A percentile compares a stretch with the other conserved stretches of the same genome.
phyloP scores from a whole-genome alignment of 1,140 invertebrate species.

The Bombyx mori region DNA sequence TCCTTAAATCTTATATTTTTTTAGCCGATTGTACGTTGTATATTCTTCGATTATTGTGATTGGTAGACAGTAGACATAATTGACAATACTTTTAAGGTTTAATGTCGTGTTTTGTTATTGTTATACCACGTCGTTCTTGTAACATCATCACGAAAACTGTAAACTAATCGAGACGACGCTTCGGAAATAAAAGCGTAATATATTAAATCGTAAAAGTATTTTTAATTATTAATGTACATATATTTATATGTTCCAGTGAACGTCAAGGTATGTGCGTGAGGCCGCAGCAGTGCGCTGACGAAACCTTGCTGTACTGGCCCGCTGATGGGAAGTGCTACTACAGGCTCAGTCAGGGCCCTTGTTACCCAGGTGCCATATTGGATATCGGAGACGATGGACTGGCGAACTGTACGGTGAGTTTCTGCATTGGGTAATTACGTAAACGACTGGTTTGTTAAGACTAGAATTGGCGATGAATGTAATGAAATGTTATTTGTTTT shows the following conservation, averaged over 20 bases:
- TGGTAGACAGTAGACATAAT: too few species aligned
- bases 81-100: too few species aligned
- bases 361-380: conserved; percentile 79
- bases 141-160: background rate
- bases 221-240: background rate
- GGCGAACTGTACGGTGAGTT: conserved; percentile 72
- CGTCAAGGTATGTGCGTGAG: conserved; percentile 80
- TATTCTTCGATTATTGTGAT: too few species aligned
- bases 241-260: conserved; percentile 37
- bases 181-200: background rate
- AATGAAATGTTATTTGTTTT: too few species aligned
- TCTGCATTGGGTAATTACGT: background rate
- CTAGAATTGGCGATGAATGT: too few species aligned
- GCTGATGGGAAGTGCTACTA: conserved; percentile 80
- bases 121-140: too few species aligned
- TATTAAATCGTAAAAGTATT: background rate
- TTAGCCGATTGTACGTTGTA: too few species aligned
- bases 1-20: too few species aligned
- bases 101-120: too few species aligned
- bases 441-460: too few species aligned
- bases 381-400: conserved; percentile 72
- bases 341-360: conserved; percentile 79
- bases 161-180: background rate
- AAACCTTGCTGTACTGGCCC: conserved; percentile 80
- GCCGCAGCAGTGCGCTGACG: conserved; percentile 73